Base-by-base conservation (phyloP, 2,113 vertebrate genomes). In the Semnornis frantzii region DNA sequence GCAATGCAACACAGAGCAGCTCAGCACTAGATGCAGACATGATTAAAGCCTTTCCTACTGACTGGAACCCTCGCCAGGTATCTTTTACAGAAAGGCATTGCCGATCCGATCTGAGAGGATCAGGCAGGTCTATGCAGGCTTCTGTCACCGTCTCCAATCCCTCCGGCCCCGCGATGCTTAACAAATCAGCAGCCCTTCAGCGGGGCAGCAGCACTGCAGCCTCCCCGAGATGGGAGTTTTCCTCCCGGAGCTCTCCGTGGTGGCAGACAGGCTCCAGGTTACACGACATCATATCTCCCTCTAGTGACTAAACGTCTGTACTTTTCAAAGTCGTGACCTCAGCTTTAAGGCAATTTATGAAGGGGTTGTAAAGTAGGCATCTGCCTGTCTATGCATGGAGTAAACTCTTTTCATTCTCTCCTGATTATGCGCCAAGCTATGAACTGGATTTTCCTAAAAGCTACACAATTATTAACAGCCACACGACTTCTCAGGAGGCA, bases 291-390 rank as follows among this genome's bases (percentile, higher is more conserved):
- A 10, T 83, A 62, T 95, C 95, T 95, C 89, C 91, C 94, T 94
- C 91, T 95, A 93, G 95, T 93, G 89, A 92, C 94, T 78, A 77
- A 91, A 93, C 17, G 15, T 14, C 60, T 79, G 23, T 15, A 83
- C 87, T 92, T 91, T 91, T 90, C 28, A 60, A 93, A 91, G 79
- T 31, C 37, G 1, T 85, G 72, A 92, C 78, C 87, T 44, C 64
- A 46, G 7, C 62, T 69, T 89, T 68, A 82, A 85, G 60, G 46
- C 3, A 13, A 77, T 48, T 82, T 59, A 68, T 60, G 10, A 69
- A 69, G 20, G 30, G n/a, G 21, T 6, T 71, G 20, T 64, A 50
- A 91, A 74, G 9, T 19, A 82, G 12, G 9, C 34, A 15, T 27
- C 31, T 83, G 28, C 42, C 30, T 37, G 34, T 6, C 12, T 76